Percentiles rank a stretch among this genome's conserved stretches.
Evolutionary conservation across 2,113 vertebrate genomes (phyloP).

Genomic region (Protobothrops flavoviridis): DNA sequence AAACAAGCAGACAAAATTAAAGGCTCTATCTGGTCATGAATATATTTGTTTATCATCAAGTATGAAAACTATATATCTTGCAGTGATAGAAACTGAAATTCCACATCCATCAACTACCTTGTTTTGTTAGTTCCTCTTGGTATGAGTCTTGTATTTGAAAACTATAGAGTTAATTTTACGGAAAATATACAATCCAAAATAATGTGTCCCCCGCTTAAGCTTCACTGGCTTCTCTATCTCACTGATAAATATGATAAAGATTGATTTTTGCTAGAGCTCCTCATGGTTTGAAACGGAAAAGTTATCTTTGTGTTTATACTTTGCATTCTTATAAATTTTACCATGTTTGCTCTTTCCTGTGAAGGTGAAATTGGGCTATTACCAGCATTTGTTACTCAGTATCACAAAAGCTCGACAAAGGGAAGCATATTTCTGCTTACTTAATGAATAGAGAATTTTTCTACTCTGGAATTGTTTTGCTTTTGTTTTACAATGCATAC

Average conservation of each 20-base stretch:
- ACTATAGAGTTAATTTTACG: background rate
- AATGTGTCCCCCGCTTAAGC: background rate
- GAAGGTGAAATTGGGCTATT: background rate
- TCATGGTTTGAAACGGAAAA: background rate
- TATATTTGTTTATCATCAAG: background rate
- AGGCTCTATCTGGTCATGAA: background rate
- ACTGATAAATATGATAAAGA: background rate
- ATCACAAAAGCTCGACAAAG: rapidly evolving
- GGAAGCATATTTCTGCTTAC: background rate
- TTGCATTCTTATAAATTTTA: rapidly evolving
- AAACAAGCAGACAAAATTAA: background rate
- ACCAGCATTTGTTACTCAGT: background rate
- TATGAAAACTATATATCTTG: background rate
- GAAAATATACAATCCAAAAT: background rate
- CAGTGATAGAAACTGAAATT: background rate
- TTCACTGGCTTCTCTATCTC: background rate
- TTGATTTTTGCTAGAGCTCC: background rate
- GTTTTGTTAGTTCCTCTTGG: background rate
- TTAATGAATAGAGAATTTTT: background rate
- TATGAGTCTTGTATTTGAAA: background rate
- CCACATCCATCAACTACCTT: background rate
- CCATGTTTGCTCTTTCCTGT: background rate
- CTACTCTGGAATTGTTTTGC: background rate
- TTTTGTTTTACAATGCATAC: background rate
- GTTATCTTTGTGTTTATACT: background rate